Evolutionary conservation across 1,140 invertebrate species (phyloP).

Genomic region (Notospermus geniculatus): DNA sequence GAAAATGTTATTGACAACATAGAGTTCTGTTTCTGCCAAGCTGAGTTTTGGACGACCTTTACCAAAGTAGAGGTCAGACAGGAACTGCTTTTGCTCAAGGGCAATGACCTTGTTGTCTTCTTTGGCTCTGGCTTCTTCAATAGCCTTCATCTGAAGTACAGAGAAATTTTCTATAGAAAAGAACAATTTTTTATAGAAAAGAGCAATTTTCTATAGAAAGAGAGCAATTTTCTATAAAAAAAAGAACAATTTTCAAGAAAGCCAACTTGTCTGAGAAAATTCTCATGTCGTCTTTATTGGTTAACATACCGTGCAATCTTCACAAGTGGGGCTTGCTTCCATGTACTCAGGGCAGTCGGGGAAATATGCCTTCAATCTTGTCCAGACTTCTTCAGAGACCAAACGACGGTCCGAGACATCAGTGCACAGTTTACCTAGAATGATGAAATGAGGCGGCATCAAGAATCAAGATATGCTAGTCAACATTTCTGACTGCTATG

Average conservation of each 20-base stretch:
- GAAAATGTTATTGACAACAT: constrained; percentile 44
- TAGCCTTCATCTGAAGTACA: constrained; percentile 6
- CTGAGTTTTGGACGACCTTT: constrained; percentile 43
- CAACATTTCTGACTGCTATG: too few relatives aligned
- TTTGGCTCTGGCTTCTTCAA: constrained; percentile 40
- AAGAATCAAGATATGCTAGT: too few relatives aligned
- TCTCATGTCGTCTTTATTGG: too few relatives aligned
- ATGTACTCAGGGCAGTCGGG: constrained; percentile 58
- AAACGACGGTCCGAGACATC: constrained; percentile 53
- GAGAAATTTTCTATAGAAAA: too few relatives aligned
- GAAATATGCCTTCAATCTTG: constrained; percentile 61
- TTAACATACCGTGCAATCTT: constrained; percentile 54
- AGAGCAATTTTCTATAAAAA: too few relatives aligned
- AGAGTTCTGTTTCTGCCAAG: constrained; percentile 23
- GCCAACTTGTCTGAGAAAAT: not conserved
- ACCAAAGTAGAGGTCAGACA: constrained; percentile 47
- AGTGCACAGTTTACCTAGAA: constrained; percentile 44
- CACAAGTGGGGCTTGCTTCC: constrained; percentile 48
- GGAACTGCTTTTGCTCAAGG: constrained; percentile 37
- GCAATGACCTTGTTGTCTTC: constrained; percentile 33
- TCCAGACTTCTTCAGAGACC: constrained; percentile 59
- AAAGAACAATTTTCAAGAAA: too few relatives aligned
- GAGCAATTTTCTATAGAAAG: too few relatives aligned
- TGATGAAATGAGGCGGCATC: too few relatives aligned
- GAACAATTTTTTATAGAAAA: too few relatives aligned